Conservation (phyloP, 1,140 invertebrate species). For the Hyphantria cunea region DNA sequence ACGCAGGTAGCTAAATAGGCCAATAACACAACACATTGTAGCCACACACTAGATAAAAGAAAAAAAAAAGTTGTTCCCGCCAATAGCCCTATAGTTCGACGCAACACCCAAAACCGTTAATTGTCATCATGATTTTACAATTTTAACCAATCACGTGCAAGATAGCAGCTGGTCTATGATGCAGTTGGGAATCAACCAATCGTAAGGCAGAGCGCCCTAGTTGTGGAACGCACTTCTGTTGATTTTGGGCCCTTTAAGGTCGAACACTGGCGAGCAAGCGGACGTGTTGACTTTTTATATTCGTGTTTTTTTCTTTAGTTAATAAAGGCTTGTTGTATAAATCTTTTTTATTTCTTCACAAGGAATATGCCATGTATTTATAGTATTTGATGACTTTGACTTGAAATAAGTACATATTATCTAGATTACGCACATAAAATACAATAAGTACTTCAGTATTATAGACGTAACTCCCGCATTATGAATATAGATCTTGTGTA, state of each 20-base stretch:
- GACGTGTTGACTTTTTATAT: conserved; percentile 9
- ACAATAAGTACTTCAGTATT: too few species aligned
- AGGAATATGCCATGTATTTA: too few species aligned
- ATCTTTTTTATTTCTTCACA: too few species aligned
- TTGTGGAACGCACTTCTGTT: conserved; percentile 12
- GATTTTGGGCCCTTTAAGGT: conserved; percentile 18
- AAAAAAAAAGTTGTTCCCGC: conserved; percentile 4
- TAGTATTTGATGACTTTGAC: too few species aligned
- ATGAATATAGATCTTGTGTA: too few species aligned
- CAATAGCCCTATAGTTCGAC: not conserved
- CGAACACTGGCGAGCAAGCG: conserved; percentile 6
- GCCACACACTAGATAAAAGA: not conserved
- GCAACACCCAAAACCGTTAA: conserved; percentile 2
- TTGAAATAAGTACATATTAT: too few species aligned
- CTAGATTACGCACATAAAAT: too few species aligned
- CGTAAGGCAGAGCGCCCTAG: conserved; percentile 12
- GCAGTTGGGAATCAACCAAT: conserved; percentile 17
- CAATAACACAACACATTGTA: not conserved
- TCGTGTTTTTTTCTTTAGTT: conserved; percentile 1
- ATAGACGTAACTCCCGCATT: too few species aligned
- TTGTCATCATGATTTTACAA: conserved; percentile 1
- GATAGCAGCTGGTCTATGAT: conserved; percentile 8
- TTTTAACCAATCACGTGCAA: conserved; percentile 1
- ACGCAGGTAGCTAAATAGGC: too few species aligned
- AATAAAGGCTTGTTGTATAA: too few species aligned